These are phyloP conservation scores for Monoplex corrugatus DNA, from an alignment of 2,888 invertebrate genomes.

Conservation along the genomic window DNA sequence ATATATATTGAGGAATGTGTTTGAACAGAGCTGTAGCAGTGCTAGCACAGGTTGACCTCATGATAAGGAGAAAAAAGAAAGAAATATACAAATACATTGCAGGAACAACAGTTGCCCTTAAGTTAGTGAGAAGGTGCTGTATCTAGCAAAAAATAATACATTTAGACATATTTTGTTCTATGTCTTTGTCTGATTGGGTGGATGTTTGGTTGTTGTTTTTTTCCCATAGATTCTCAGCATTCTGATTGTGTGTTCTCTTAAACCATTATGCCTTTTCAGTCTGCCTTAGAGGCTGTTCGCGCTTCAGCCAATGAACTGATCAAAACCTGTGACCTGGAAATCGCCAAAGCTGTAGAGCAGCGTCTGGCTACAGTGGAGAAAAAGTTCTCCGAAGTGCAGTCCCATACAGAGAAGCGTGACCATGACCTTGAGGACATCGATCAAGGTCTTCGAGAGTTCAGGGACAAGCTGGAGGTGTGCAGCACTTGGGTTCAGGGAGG, in stretches of 20 bases:
- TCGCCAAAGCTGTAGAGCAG: slow-evolving; percentile 93
- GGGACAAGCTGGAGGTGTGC: slow-evolving; percentile 74
- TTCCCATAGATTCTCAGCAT: not conserved
- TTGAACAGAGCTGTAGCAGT: no score
- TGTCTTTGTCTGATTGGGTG: no score
- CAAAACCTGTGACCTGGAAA: slow-evolving; percentile 87
- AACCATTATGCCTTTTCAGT: no score
- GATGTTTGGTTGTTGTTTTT: not conserved
- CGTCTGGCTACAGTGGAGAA: slow-evolving; percentile 92
- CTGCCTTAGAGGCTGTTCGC: slow-evolving; percentile 88
- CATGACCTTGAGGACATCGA: slow-evolving; percentile 91
- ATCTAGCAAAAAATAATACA: no score
- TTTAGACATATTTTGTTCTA: no score
- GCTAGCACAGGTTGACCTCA: no score
- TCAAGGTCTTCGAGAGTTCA: slow-evolving; percentile 87
- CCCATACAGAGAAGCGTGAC: slow-evolving; percentile 89
- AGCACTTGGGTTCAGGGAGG: slow-evolving; percentile 75
- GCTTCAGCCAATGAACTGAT: slow-evolving; percentile 91
- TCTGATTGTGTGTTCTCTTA: no score
- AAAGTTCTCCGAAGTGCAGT: slow-evolving; percentile 92
- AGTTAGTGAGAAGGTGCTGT: no score
- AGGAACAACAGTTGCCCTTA: no score
- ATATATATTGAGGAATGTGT: no score
- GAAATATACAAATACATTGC: no score
- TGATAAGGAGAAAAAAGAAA: no score